These are phyloP conservation scores for Odiellus spinosus DNA, from an alignment of 2,888 invertebrate species.

Conservation along the genomic window DNA sequence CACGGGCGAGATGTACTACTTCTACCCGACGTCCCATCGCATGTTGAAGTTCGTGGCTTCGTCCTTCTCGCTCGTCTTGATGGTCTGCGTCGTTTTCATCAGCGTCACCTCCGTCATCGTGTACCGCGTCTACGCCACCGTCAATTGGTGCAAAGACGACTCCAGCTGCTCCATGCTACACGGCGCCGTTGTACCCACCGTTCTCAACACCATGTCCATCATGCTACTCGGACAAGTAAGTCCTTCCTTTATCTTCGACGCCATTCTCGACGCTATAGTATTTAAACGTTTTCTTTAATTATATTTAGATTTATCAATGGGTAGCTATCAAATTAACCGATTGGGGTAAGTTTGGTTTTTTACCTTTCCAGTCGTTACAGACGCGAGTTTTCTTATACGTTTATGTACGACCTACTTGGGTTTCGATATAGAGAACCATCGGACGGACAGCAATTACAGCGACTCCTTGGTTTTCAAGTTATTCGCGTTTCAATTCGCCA, in stretches of 20 bases:
- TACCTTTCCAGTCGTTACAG: neutral
- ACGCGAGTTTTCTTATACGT: neutral
- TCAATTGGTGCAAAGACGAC: slow-evolving; percentile 21
- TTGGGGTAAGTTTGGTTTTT: neutral
- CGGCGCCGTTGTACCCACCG: slow-evolving; percentile 30
- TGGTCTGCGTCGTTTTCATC: slow-evolving; percentile 26
- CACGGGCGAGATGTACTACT: slow-evolving; percentile 28
- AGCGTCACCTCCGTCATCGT: slow-evolving; percentile 28
- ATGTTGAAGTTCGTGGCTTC: slow-evolving; percentile 27
- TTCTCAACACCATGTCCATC: slow-evolving; percentile 33
- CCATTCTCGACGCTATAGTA: neutral
- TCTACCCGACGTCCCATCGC: slow-evolving; percentile 28
- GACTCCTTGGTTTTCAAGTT: slow-evolving; percentile 35
- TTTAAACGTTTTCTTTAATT: too few relatives aligned
- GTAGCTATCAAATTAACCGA: neutral
- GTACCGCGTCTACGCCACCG: slow-evolving; percentile 28
- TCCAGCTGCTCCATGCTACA: slow-evolving; percentile 25
- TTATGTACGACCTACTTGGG: neutral
- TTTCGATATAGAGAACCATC: slow-evolving; percentile 35
- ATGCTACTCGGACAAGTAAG: slow-evolving; percentile 31
- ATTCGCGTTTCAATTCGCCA: slow-evolving; percentile 37
- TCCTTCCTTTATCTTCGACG: slow-evolving; percentile 2
- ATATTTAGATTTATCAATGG: neutral
- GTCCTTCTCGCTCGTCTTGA: slow-evolving; percentile 22
- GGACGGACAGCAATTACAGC: slow-evolving; percentile 32